These are phyloP conservation scores for Poeciliopsis infans DNA, from an alignment of 2,797 vertebrate genomes.

Conservation along the genomic window DNA sequence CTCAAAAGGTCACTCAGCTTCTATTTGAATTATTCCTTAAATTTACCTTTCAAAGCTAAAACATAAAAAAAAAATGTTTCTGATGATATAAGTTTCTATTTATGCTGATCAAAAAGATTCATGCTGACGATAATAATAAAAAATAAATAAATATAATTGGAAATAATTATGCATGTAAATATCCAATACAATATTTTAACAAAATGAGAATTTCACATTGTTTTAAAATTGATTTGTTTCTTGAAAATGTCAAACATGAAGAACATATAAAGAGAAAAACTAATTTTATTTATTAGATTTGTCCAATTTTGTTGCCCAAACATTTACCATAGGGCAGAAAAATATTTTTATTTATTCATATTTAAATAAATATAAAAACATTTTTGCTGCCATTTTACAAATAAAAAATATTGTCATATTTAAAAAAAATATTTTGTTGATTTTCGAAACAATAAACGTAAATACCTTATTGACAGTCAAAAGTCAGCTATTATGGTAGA, in stretches of 20 bases:
- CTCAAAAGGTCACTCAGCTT: background rate
- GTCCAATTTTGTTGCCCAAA: background rate
- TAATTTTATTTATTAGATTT: background rate
- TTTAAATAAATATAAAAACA: too few species aligned
- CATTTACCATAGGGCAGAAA: background rate
- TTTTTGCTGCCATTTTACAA: background rate
- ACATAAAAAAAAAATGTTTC: background rate
- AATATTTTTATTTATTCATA: background rate
- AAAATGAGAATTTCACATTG: background rate
- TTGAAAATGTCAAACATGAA: background rate
- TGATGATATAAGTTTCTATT: background rate
- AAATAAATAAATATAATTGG: background rate
- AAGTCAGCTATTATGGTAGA: constrained; percentile 32
- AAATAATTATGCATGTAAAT: background rate
- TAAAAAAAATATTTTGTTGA: background rate
- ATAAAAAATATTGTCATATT: background rate
- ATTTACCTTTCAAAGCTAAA: background rate
- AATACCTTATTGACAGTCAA: constrained; percentile 1
- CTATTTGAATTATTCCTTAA: background rate
- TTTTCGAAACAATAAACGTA: too few species aligned
- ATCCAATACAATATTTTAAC: background rate
- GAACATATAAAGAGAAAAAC: background rate
- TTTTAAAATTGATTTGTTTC: background rate
- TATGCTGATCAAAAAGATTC: background rate
- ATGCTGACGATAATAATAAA: background rate